Conservation (phyloP, 1,140 invertebrate species). For the Branchinecta lindahli region DNA sequence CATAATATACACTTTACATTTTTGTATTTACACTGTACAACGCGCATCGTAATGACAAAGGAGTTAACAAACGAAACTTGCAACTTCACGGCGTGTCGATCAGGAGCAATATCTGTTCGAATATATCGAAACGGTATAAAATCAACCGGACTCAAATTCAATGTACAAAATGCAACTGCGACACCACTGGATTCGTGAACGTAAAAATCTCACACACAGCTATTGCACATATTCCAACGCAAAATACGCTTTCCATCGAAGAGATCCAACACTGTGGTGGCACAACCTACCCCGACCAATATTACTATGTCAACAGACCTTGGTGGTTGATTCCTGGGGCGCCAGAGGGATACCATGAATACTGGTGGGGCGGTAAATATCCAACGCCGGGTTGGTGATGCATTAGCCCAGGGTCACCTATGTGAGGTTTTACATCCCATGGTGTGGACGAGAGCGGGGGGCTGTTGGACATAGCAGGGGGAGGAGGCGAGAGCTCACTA, state of each 20-base stretch:
- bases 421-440: constrained; percentile 51
- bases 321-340: constrained; percentile 5
- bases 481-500: constrained; percentile 41
- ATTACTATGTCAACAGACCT: not conserved
- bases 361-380: constrained; percentile 7
- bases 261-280: not conserved
- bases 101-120: no score
- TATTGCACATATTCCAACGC: not conserved
- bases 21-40: no score
- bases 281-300: not conserved
- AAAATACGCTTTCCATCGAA: not conserved
- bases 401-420: constrained; percentile 17
- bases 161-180: no score
- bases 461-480: constrained; percentile 37
- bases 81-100: no score
- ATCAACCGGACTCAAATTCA: no score
- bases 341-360: constrained; percentile 2
- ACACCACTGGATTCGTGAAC: no score
- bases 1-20: no score
- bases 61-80: no score
- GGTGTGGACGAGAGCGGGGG: constrained; percentile 38
- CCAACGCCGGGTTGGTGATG: constrained; percentile 11
- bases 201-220: not conserved
- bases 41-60: no score
- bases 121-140: no score